Conservation (phyloP, 2,797 vertebrate species). For the Glossophaga mutica region DNA sequence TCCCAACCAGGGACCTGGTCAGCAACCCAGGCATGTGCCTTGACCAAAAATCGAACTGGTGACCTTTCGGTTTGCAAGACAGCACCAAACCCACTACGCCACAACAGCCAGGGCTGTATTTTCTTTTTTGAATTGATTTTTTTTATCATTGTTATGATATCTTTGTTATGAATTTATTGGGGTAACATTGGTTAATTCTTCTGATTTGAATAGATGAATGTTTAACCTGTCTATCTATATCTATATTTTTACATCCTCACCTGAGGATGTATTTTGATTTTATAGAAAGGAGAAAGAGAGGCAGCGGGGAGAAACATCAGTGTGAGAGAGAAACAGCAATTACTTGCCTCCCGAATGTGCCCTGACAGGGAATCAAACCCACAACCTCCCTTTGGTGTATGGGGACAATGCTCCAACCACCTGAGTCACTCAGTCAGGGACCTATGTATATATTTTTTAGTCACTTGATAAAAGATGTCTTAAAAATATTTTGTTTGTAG, state of each 20-base stretch:
- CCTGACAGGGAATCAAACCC: not conserved
- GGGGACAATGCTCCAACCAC: not conserved
- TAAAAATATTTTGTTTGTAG: constrained; percentile 12
- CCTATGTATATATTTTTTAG: not conserved
- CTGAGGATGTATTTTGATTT: not conserved
- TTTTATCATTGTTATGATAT: not conserved
- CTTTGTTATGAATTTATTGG: not conserved
- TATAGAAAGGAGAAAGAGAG: not conserved
- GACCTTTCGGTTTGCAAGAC: not conserved
- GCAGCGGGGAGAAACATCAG: too few species aligned
- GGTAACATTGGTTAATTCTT: not conserved
- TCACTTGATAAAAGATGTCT: not conserved
- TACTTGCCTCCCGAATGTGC: not conserved
- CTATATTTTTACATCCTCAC: not conserved
- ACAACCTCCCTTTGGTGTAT: not conserved
- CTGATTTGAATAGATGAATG: not conserved
- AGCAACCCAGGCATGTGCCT: not conserved
- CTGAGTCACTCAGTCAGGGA: not conserved
- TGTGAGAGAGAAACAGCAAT: not conserved
- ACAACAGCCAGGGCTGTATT: not conserved
- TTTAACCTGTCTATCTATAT: not conserved
- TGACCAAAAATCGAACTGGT: not conserved
- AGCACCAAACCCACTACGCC: not conserved
- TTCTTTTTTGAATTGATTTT: not conserved
- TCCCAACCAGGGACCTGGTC: not conserved